Conservation (phyloP, 2,888 invertebrate species). For the Caenorhabditis sp. region DNA sequence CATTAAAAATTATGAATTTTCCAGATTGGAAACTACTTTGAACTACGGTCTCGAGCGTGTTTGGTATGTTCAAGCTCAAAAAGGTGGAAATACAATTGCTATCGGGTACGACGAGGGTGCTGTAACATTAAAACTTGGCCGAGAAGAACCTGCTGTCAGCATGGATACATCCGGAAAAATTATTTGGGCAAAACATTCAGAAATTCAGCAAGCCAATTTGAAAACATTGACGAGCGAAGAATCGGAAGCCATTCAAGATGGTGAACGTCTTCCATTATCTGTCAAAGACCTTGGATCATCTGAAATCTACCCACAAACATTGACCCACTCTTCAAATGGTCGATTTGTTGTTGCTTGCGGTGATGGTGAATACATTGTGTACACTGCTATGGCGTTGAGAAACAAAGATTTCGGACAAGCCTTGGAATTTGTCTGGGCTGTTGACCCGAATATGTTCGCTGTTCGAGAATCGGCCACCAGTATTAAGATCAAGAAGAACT, state of each 20-base stretch:
- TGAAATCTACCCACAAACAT: slow-evolving; percentile 97
- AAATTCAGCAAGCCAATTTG: slow-evolving; percentile 81
- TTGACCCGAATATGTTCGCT: slow-evolving; percentile 87
- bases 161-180: slow-evolving; percentile 99
- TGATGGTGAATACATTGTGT: slow-evolving; percentile 99
- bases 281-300: slow-evolving; percentile 99
- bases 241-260: slow-evolving; percentile 76
- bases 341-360: slow-evolving; percentile 89
- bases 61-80: slow-evolving; percentile 82
- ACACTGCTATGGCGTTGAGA: slow-evolving; percentile 97
- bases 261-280: slow-evolving; percentile 88
- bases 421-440: slow-evolving; percentile 98
- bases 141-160: slow-evolving; percentile 95
- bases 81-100: slow-evolving; percentile 77
- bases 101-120: slow-evolving; percentile 97
- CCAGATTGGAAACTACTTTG: slow-evolving; percentile 84
- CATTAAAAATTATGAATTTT: neutral
- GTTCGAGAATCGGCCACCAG: slow-evolving; percentile 86
- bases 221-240: slow-evolving; percentile 66
- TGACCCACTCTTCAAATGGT: slow-evolving; percentile 97
- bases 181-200: slow-evolving; percentile 97
- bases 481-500: slow-evolving; percentile 94
- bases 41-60: slow-evolving; percentile 98
- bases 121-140: slow-evolving; percentile 88
- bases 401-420: slow-evolving; percentile 91